phyloP scores from a whole-genome alignment of 2,797 vertebrate genomes.

The Enteromius afrohamiltoni region DNA sequence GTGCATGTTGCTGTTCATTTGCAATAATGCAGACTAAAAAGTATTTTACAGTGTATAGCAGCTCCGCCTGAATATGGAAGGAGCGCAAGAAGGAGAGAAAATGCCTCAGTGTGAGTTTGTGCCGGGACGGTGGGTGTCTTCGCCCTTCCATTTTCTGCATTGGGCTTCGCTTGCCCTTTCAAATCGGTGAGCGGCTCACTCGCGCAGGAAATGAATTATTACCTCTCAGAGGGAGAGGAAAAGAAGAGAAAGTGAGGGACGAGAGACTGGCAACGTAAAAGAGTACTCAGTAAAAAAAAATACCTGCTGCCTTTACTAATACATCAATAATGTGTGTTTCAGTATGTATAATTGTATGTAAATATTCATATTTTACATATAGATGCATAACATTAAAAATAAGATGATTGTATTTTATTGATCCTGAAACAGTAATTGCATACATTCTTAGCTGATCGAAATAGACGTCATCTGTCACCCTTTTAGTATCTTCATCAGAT shows the following conservation, averaged over 20 bases:
- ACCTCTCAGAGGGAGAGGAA: slow-evolving; percentile 46
- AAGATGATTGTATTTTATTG: not conserved
- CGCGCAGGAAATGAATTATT: slow-evolving; percentile 60
- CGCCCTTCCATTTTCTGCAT: slow-evolving; percentile 48
- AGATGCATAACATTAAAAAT: not conserved
- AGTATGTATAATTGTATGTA: not conserved
- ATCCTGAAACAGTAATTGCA: not conserved
- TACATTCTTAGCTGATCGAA: not conserved
- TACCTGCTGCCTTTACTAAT: not conserved
- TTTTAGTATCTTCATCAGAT: slow-evolving; percentile 5
- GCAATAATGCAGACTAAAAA: not conserved
- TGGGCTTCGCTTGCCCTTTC: slow-evolving; percentile 58
- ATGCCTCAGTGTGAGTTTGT: slow-evolving; percentile 35
- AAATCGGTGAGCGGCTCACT: slow-evolving; percentile 59
- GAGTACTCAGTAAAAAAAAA: slow-evolving; percentile 15
- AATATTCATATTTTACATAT: not conserved
- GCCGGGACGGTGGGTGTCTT: slow-evolving; percentile 36
- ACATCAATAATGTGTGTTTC: not conserved
- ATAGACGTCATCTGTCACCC: slow-evolving; percentile 5
- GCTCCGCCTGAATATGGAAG: slow-evolving; percentile 2
- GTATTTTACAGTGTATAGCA: not conserved
- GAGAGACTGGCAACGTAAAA: slow-evolving; percentile 36
- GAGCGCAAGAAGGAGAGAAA: not conserved
- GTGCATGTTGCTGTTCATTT: not conserved
- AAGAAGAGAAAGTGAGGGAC: slow-evolving; percentile 22